These are phyloP conservation scores for Brachycybe producta DNA, from an alignment of 2,888 invertebrate genomes.

Conservation along the genomic window DNA sequence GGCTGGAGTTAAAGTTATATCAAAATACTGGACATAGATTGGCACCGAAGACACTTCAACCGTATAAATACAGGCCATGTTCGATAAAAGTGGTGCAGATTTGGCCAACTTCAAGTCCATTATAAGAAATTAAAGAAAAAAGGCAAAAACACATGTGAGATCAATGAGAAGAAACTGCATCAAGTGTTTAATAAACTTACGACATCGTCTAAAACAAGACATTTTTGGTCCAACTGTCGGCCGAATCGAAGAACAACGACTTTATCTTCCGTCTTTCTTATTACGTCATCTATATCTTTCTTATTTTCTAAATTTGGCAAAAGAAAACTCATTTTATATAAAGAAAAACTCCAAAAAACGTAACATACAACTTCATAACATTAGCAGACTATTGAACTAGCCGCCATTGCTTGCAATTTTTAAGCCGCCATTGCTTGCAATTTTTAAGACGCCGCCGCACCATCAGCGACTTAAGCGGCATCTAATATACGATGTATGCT, in stretches of 20 bases:
- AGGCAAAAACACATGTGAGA: background rate
- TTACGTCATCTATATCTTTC: slow-evolving; percentile 17
- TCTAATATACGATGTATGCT: too few species aligned
- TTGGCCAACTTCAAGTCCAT: slow-evolving; percentile 28
- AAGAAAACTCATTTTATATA: slow-evolving; percentile 15
- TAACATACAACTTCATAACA: too few species aligned
- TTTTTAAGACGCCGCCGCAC: too few species aligned
- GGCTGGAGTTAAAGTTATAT: slow-evolving; percentile 33
- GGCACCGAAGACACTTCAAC: slow-evolving; percentile 32
- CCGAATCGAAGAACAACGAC: slow-evolving; percentile 19
- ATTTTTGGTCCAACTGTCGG: background rate
- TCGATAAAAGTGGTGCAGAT: slow-evolving; percentile 27
- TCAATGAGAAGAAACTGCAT: background rate
- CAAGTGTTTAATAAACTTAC: slow-evolving; percentile 8
- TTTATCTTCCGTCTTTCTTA: slow-evolving; percentile 17
- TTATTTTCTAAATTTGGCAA: slow-evolving; percentile 11
- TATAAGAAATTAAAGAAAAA: background rate
- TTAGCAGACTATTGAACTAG: too few species aligned
- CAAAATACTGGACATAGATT: slow-evolving; percentile 33
- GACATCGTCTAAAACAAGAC: slow-evolving; percentile 16
- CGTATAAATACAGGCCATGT: slow-evolving; percentile 33
- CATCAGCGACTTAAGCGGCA: too few species aligned
- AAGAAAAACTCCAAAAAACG: too few species aligned
- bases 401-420: too few species aligned
- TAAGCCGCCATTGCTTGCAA: too few species aligned